A percentile compares a stretch with the other conserved stretches of the same genome.
These are phyloP conservation scores for Tachina fera DNA, from an alignment of 2,888 invertebrate species.

Conservation along the genomic window DNA sequence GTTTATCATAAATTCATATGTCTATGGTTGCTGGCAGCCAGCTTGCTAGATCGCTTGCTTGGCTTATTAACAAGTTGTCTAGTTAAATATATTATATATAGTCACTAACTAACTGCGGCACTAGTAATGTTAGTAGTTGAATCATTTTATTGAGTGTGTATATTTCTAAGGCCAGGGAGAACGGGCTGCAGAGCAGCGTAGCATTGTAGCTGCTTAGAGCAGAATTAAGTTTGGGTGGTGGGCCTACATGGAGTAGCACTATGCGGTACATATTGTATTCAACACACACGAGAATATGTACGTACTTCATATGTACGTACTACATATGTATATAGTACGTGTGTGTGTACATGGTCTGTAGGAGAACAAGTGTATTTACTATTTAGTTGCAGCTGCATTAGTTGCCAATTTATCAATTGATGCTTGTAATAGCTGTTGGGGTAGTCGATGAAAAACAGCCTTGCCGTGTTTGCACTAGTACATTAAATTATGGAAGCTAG, in stretches of 20 bases:
- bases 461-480: constrained; percentile 60
- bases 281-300: constrained; percentile 12
- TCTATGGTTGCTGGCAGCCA: constrained; percentile 64
- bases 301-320: neutral
- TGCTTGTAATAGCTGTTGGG: constrained; percentile 68
- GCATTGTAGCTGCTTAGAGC: constrained; percentile 11
- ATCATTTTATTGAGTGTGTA: constrained; percentile 47
- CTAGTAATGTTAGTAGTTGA: constrained; percentile 39
- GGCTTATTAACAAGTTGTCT: constrained; percentile 43
- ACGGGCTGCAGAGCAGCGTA: neutral
- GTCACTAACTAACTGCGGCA: constrained; percentile 52
- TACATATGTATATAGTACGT: neutral
- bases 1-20: constrained; percentile 74
- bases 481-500: constrained; percentile 67
- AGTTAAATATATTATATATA: constrained; percentile 61
- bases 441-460: constrained; percentile 66
- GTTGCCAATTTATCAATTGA: constrained; percentile 72
- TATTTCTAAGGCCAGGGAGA: neutral
- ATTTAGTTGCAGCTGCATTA: constrained; percentile 71
- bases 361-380: constrained; percentile 47
- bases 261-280: constrained; percentile 29
- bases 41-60: constrained; percentile 36
- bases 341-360: constrained; percentile 16
- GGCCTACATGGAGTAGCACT: constrained; percentile 48
- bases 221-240: constrained; percentile 56